Conservation (phyloP, 2,888 invertebrate species). For the Drosophila sordidula region DNA sequence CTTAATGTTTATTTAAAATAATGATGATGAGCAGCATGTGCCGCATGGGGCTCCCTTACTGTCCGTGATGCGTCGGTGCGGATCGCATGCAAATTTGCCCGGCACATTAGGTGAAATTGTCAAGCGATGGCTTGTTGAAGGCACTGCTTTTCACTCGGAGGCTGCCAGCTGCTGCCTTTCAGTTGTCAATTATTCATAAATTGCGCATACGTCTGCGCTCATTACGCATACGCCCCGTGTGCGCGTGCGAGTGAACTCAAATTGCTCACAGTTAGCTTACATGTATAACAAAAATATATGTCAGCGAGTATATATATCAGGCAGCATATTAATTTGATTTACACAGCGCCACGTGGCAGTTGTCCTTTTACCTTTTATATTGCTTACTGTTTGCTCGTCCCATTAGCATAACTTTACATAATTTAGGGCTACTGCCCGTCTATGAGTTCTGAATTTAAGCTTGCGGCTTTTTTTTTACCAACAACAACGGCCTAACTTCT, state of each 20-base stretch:
- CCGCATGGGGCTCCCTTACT: neutral
- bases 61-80: slow-evolving; percentile 1
- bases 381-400: slow-evolving; percentile 14
- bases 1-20: slow-evolving; percentile 79
- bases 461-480: slow-evolving; percentile 19
- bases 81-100: slow-evolving; percentile 37
- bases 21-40: slow-evolving; percentile 69
- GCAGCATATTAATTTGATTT: slow-evolving; percentile 67
- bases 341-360: slow-evolving; percentile 38
- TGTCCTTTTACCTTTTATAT: slow-evolving; percentile 38
- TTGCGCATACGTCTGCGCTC: slow-evolving; percentile 60
- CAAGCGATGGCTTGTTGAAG: slow-evolving; percentile 32
- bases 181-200: slow-evolving; percentile 76
- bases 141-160: neutral
- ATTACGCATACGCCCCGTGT: slow-evolving; percentile 70
- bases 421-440: slow-evolving; percentile 36
- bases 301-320: slow-evolving; percentile 17
- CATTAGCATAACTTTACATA: slow-evolving; percentile 69
- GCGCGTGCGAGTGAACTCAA: slow-evolving; percentile 18
- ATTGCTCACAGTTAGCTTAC: slow-evolving; percentile 36
- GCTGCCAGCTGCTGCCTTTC: slow-evolving; percentile 45
- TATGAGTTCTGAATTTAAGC: slow-evolving; percentile 24
- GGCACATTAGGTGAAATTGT: slow-evolving; percentile 44
- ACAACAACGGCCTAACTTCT: slow-evolving; percentile 40
- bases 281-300: slow-evolving; percentile 4